Evolutionary conservation across 2,888 invertebrate genomes (phyloP).

Genomic region (Rapana venosa): DNA sequence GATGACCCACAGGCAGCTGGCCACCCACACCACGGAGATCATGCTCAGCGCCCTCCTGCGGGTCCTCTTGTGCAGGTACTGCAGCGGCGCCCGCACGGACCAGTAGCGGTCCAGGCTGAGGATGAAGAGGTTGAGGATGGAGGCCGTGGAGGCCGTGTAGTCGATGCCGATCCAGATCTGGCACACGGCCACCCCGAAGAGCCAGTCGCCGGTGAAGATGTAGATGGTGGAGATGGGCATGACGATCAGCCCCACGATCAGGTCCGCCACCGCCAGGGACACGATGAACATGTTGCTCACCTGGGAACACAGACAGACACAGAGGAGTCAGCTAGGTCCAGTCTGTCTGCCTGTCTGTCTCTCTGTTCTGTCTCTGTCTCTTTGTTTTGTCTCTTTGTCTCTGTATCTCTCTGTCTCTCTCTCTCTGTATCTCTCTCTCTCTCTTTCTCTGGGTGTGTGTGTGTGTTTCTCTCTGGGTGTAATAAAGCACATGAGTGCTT

Average conservation of each 20-base stretch:
- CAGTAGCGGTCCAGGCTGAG: conserved; percentile 79
- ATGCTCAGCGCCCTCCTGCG: conserved; percentile 80
- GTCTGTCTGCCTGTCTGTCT: too few species aligned
- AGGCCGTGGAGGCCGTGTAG: conserved; percentile 82
- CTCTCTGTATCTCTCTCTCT: too few species aligned
- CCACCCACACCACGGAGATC: conserved; percentile 80
- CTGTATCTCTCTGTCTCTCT: too few species aligned
- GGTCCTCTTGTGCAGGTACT: conserved; percentile 80
- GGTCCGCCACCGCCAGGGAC: conserved; percentile 80
- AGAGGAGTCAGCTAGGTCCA: background rate
- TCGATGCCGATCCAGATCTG: conserved; percentile 82
- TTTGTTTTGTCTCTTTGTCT: too few species aligned
- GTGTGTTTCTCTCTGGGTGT: too few species aligned
- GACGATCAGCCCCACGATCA: conserved; percentile 80
- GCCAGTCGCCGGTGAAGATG: conserved; percentile 78
- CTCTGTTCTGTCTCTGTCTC: too few species aligned
- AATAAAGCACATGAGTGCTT: too few species aligned
- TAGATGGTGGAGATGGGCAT: conserved; percentile 81
- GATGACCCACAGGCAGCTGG: conserved; percentile 80
- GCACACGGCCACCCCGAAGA: conserved; percentile 81
- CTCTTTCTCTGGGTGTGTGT: too few species aligned
- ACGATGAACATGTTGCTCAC: conserved; percentile 81
- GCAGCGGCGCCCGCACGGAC: conserved; percentile 80
- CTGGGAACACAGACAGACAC: conserved; percentile 67
- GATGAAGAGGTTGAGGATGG: conserved; percentile 82